These are phyloP conservation scores for Leucoptera coffeella DNA, from an alignment of 2,888 invertebrate species.

Conservation along the genomic window DNA sequence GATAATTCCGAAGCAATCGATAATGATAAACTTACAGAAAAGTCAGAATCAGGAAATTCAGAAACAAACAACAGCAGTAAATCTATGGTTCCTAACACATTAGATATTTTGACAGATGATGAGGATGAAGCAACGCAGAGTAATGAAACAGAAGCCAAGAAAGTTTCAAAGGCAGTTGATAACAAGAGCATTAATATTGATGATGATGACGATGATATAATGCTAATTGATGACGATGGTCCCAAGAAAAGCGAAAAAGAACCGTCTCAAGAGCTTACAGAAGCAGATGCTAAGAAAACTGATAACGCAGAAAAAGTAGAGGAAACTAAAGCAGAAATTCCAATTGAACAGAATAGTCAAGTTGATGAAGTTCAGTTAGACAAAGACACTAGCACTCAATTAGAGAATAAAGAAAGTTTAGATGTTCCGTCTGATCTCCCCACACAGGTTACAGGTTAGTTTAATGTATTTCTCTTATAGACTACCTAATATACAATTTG, in stretches of 20 bases:
- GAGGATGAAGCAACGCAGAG: constrained; percentile 18
- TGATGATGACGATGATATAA: constrained; percentile 37
- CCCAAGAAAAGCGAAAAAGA: constrained; percentile 10
- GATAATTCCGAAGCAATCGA: no score
- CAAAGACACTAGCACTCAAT: no score
- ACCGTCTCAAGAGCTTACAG: constrained; percentile 6
- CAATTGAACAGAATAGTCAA: background rate
- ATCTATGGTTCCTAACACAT: constrained; percentile 18
- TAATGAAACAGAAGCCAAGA: constrained; percentile 6
- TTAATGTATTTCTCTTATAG: no score
- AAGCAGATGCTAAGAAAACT: background rate
- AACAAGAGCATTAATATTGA: constrained; percentile 10
- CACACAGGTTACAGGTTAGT: no score
- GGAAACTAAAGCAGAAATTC: background rate
- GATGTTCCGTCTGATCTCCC: no score
- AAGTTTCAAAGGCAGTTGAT: constrained; percentile 3
- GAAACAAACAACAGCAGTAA: background rate
- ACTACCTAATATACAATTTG: no score
- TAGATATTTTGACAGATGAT: constrained; percentile 35
- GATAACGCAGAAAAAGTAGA: constrained; percentile 1
- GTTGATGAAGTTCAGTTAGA: background rate
- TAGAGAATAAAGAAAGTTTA: no score
- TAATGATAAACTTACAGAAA: background rate
- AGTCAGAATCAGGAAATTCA: background rate
- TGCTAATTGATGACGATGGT: constrained; percentile 32